phyloP scores from a whole-genome alignment of 2,113 vertebrate genomes.

The Atherinomorus stipes region DNA sequence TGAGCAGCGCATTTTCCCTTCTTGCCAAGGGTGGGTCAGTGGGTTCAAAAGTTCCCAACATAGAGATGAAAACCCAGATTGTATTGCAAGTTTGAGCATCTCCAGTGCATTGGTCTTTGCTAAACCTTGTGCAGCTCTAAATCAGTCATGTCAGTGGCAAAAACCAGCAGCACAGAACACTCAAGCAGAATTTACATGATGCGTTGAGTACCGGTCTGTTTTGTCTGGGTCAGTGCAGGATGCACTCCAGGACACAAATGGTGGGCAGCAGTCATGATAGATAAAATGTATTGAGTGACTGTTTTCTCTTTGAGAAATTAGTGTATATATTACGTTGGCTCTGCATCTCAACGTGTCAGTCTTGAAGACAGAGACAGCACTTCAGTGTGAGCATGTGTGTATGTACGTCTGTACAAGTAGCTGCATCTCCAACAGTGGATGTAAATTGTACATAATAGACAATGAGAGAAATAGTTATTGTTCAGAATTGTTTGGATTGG shows the following conservation, averaged over 20 bases:
- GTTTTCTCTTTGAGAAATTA: conserved; percentile 39
- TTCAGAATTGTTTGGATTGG: conserved; percentile 31
- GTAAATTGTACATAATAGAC: conserved; percentile 55
- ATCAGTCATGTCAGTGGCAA: neutral
- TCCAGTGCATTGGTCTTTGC: neutral
- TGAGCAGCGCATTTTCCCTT: no score
- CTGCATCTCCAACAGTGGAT: conserved; percentile 43
- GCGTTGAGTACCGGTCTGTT: neutral
- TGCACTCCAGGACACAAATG: conserved; percentile 40
- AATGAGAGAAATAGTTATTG: conserved; percentile 1
- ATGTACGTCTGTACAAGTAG: conserved; percentile 33
- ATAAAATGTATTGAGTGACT: conserved; percentile 19
- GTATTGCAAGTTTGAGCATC: conserved; percentile 3
- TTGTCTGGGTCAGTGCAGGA: conserved; percentile 23
- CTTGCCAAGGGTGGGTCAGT: conserved; percentile 25
- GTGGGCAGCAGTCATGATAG: conserved; percentile 31
- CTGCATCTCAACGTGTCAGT: conserved; percentile 47
- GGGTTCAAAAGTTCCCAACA: conserved; percentile 15
- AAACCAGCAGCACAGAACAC: conserved; percentile 15
- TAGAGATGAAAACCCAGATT: conserved; percentile 15
- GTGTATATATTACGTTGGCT: conserved; percentile 55
- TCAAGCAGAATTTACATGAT: neutral
- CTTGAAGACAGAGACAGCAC: conserved; percentile 33
- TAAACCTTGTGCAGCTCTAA: conserved; percentile 1
- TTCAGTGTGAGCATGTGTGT: conserved; percentile 57